Conservation (phyloP, 1,140 invertebrate genomes). For the Hypsibius dujardini region DNA sequence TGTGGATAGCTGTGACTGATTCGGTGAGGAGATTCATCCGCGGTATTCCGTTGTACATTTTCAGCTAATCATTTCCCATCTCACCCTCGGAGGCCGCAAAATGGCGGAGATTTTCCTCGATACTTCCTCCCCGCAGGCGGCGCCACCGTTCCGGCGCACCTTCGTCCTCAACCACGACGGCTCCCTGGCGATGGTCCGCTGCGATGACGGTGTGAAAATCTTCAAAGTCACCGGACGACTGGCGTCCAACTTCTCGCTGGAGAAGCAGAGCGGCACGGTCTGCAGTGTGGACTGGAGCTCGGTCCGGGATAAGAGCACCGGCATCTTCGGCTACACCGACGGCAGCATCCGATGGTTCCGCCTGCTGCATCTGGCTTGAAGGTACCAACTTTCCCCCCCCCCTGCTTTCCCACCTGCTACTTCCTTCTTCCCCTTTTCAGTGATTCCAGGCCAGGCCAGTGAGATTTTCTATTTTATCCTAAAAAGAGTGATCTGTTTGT, state of each 20-base stretch:
- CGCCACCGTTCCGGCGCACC: neutral
- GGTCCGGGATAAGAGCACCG: neutral
- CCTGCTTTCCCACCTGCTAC: no score
- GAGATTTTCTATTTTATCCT: no score
- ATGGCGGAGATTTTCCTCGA: neutral
- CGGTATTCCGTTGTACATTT: neutral
- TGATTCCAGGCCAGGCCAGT: no score
- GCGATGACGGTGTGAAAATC: neutral
- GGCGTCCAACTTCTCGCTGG: neutral
- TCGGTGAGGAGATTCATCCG: neutral
- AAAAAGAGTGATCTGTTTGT: no score
- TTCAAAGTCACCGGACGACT: neutral
- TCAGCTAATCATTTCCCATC: neutral
- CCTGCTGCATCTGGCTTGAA: neutral
- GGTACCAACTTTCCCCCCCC: no score
- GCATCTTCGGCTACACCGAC: neutral
- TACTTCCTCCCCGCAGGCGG: neutral
- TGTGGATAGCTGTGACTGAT: neutral
- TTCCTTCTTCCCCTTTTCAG: no score
- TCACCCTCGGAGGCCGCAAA: neutral
- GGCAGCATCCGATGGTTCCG: slow-evolving; percentile 12
- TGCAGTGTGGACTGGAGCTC: neutral
- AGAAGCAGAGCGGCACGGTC: neutral
- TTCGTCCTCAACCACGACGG: neutral
- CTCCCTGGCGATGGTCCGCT: neutral